Base-by-base conservation (phyloP, 2,113 vertebrate genomes). In the Lampris megalopsis region DNA sequence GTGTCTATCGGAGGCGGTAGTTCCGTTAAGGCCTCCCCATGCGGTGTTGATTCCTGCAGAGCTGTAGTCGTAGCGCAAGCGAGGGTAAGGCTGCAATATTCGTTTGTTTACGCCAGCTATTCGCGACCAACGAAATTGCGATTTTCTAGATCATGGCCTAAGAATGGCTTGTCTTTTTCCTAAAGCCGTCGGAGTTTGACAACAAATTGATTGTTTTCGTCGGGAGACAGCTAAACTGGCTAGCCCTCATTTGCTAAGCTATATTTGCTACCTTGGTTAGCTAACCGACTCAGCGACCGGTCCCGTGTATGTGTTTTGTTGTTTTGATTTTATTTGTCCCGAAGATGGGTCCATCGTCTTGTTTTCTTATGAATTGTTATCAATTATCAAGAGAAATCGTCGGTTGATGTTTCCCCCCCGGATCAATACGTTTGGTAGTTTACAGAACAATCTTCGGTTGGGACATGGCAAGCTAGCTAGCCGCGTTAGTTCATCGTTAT, bases 11-110 rank as follows among this genome's bases (percentile, higher is more conserved):
- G 4, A 52, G 90, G 93, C 83, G 88, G 89, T 5, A 89, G 77
- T 90, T 93, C 92, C 92, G 77, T 63, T 41, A 71, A 87, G 93
- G 93, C 93, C 92, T 92, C 37, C 13, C 85, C 94, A 94, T 93
- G 93, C 87, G 94, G 82, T 89, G 76, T 59, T 74, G 80, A 86
- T 13, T 68, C 42, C 37, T 69, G 75, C 88, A 62, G 71, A 63
- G 57, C 37, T 68, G 13, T 54, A 82, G 68, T 60, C 36, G 58
- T 13, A 80, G 67, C 24, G 40, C 45, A 24, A 35, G 50, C 36
- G 9, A 73, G 84, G 92, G 94, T 94, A 87, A 86, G 75, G 48
- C 13, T 2, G 0, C 0, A 5, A 36, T 24, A n/a, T 5, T 1
- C 2, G 1, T 2, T 54, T 42, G 0, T n/a, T 9, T 52, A 0